Conservation (phyloP, 2,888 invertebrate species). For the Drosophila subquinaria region DNA sequence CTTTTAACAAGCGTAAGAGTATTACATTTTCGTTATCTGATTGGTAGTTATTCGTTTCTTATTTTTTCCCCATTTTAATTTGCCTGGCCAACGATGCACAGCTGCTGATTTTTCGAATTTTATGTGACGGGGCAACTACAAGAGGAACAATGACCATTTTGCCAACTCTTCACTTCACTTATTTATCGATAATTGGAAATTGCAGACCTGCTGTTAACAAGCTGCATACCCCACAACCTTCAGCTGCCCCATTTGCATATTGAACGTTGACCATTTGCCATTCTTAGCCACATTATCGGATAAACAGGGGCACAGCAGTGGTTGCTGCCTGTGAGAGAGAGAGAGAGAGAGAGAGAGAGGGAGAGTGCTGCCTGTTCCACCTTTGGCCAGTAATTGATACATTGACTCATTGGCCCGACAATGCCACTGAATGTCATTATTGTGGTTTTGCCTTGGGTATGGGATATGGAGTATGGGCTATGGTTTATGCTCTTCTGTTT, state of each 20-base stretch:
- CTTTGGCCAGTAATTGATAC: constrained; percentile 41
- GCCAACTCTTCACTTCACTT: constrained; percentile 67
- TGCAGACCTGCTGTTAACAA: constrained; percentile 41
- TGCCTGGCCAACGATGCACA: constrained; percentile 41
- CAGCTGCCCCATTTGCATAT: constrained; percentile 54
- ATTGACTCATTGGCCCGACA: constrained; percentile 66
- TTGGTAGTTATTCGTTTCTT: constrained; percentile 6
- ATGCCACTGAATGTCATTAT: constrained; percentile 65
- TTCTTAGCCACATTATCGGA: constrained; percentile 62
- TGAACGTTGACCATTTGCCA: constrained; percentile 42
- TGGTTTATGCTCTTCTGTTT: background rate
- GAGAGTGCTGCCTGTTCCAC: background rate
- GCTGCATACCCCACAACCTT: background rate
- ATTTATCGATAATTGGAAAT: constrained; percentile 79
- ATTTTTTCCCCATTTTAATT: constrained; percentile 42
- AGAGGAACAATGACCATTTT: constrained; percentile 36
- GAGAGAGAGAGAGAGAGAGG: background rate
- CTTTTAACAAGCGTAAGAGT: constrained; percentile 14
- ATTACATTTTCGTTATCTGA: constrained; percentile 11
- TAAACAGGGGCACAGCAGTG: constrained; percentile 21
- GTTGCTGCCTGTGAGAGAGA: background rate
- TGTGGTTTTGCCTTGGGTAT: constrained; percentile 21
- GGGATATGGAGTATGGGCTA: background rate
- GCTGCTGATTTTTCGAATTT: constrained; percentile 63
- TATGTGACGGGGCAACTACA: constrained; percentile 35